Conservation (phyloP, 1,140 invertebrate species). For the Papilio polytes region DNA sequence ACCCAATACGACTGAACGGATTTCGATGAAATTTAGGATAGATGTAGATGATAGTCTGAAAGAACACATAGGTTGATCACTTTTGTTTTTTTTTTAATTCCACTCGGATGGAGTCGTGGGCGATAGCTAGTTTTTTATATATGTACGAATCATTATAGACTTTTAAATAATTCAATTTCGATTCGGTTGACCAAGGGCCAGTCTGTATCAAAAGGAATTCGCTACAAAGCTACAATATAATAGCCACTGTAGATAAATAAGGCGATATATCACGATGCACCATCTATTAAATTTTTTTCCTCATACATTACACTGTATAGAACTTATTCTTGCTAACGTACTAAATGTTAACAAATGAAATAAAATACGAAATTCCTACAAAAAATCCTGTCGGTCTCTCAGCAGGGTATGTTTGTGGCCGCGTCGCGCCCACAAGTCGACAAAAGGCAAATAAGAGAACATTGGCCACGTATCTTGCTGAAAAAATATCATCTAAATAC, state of each 20-base stretch:
- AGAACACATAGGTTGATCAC: no score
- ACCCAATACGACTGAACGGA: no score
- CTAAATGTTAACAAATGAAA: slow-evolving; percentile 72
- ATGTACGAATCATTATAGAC: slow-evolving; percentile 7
- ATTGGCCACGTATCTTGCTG: slow-evolving; percentile 58
- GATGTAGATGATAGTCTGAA: no score
- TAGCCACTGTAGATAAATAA: slow-evolving; percentile 54
- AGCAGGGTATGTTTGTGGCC: slow-evolving; percentile 80
- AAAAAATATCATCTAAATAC: slow-evolving; percentile 82
- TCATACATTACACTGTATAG: slow-evolving; percentile 47
- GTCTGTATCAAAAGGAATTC: slow-evolving; percentile 47
- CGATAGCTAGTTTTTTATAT: no score
- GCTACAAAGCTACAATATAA: slow-evolving; percentile 65
- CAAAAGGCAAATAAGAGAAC: slow-evolving; percentile 83
- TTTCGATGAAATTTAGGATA: no score
- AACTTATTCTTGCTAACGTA: slow-evolving; percentile 60
- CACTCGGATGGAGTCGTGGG: no score
- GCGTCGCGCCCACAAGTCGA: slow-evolving; percentile 81
- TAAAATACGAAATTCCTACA: slow-evolving; percentile 79
- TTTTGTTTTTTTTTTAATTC: no score
- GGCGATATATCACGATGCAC: slow-evolving; percentile 77
- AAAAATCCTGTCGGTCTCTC: slow-evolving; percentile 75
- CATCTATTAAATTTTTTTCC: slow-evolving; percentile 73
- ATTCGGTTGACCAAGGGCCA: slow-evolving; percentile 45
- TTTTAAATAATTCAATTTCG: slow-evolving; percentile 15